phyloP scores from a whole-genome alignment of 2,888 invertebrate species.

The Drosophila aldrichi region DNA sequence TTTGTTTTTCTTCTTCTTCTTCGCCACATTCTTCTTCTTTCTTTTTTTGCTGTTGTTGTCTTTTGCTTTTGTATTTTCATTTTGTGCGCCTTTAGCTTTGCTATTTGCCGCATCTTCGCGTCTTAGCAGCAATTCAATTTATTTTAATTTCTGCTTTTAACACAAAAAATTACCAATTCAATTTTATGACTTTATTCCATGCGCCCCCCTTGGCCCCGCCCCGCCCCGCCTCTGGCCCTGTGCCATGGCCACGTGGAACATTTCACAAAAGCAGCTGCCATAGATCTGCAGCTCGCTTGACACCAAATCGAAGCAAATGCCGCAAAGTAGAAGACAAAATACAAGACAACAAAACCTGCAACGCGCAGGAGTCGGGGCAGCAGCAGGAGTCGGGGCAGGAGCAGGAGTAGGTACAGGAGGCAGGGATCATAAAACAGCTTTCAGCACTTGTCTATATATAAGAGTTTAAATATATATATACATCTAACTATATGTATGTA shows the following conservation, averaged over 20 bases:
- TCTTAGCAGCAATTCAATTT: slow-evolving; percentile 81
- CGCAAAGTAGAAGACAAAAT: slow-evolving; percentile 6
- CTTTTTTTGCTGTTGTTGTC: not conserved
- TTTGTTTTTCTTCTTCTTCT: slow-evolving; percentile 12
- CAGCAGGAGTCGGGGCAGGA: no score
- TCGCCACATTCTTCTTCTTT: not conserved
- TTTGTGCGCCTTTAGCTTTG: slow-evolving; percentile 48
- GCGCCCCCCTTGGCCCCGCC: not conserved
- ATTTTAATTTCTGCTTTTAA: slow-evolving; percentile 82
- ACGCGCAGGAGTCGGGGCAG: not conserved
- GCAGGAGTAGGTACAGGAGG: not conserved
- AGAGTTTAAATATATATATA: slow-evolving; percentile 20
- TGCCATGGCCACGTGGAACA: slow-evolving; percentile 55
- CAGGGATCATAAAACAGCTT: slow-evolving; percentile 19
- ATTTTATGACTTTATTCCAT: slow-evolving; percentile 80
- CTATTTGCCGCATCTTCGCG: slow-evolving; percentile 57
- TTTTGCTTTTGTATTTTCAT: slow-evolving; percentile 43
- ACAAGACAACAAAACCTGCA: slow-evolving; percentile 16
- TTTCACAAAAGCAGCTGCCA: slow-evolving; percentile 56
- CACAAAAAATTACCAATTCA: slow-evolving; percentile 83
- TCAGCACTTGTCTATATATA: slow-evolving; percentile 10
- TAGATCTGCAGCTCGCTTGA: slow-evolving; percentile 54
- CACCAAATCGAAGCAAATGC: slow-evolving; percentile 55
- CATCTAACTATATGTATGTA: not conserved
- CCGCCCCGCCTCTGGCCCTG: not conserved